These are phyloP conservation scores for Leucoraja ocellata DNA, from an alignment of 2,797 vertebrate genomes.

Conservation along the genomic window DNA sequence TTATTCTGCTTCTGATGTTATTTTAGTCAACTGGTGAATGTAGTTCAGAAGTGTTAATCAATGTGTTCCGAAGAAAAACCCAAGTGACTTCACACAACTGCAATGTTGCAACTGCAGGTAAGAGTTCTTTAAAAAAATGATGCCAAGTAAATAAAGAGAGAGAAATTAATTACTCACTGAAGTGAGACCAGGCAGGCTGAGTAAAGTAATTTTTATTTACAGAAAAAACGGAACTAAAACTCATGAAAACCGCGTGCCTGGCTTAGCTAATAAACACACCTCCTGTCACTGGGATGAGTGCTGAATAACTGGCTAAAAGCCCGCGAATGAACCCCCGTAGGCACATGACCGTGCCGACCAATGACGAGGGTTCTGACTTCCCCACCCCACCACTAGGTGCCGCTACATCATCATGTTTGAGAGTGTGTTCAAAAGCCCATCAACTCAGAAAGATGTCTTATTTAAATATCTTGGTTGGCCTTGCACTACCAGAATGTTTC, in stretches of 20 bases:
- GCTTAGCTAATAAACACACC: too few species aligned
- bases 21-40: conserved; percentile 2
- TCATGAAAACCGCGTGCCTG: too few species aligned
- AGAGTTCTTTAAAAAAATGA: neutral
- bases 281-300: too few species aligned
- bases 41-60: neutral
- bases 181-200: too few species aligned
- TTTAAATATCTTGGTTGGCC: neutral
- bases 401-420: neutral
- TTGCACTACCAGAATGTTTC: neutral
- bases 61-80: neutral
- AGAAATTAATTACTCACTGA: neutral
- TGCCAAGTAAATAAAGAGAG: too few species aligned
- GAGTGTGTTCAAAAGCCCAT: neutral
- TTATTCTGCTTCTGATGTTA: neutral
- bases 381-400: too few species aligned
- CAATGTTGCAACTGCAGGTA: neutral
- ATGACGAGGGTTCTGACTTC: too few species aligned
- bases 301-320: too few species aligned
- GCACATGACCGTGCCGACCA: too few species aligned
- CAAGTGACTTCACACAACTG: neutral
- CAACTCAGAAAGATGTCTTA: neutral
- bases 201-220: too few species aligned
- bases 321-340: too few species aligned
- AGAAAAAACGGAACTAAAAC: too few species aligned